phyloP scores from a whole-genome alignment of 2,888 invertebrate species.

The Drosophila tanythrix region DNA sequence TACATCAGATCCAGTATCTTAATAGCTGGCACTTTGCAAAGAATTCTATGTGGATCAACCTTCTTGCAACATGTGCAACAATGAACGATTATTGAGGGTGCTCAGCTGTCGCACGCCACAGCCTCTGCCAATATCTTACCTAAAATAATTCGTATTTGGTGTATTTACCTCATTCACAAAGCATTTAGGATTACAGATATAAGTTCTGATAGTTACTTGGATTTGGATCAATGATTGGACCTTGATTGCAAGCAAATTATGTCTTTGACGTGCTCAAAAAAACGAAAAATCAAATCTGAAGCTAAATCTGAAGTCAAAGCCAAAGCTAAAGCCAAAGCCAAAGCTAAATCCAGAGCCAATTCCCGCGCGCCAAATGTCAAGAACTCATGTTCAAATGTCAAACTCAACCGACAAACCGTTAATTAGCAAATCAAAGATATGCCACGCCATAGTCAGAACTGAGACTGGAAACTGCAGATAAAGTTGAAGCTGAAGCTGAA shows the following conservation, averaged over 20 bases:
- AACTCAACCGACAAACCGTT: constrained; percentile 83
- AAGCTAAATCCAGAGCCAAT: constrained; percentile 38
- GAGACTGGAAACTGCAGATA: not conserved
- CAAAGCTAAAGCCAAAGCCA: constrained; percentile 2
- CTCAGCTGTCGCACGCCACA: not conserved
- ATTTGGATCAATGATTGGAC: constrained; percentile 19
- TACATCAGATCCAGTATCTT: not conserved
- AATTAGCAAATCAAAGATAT: constrained; percentile 83
- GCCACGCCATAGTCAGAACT: constrained; percentile 59
- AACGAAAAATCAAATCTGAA: constrained; percentile 3
- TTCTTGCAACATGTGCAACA: not conserved
- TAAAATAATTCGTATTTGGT: not conserved
- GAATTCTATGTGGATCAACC: not conserved
- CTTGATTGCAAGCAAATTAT: constrained; percentile 4
- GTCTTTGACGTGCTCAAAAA: not conserved
- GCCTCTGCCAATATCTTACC: not conserved
- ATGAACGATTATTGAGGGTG: not conserved
- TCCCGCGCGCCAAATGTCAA: constrained; percentile 77
- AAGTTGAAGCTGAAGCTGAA: constrained; percentile 5
- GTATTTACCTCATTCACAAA: not conserved
- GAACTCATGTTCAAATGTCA: constrained; percentile 83
- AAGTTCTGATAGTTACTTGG: not conserved
- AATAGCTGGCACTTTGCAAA: not conserved
- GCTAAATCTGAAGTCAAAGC: constrained; percentile 4
- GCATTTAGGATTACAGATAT: not conserved